Percentiles rank a stretch among this genome's conserved stretches.
These are phyloP conservation scores for Oncorhynchus gorbuscha DNA, from an alignment of 2,113 vertebrate genomes.

Conservation along the genomic window DNA sequence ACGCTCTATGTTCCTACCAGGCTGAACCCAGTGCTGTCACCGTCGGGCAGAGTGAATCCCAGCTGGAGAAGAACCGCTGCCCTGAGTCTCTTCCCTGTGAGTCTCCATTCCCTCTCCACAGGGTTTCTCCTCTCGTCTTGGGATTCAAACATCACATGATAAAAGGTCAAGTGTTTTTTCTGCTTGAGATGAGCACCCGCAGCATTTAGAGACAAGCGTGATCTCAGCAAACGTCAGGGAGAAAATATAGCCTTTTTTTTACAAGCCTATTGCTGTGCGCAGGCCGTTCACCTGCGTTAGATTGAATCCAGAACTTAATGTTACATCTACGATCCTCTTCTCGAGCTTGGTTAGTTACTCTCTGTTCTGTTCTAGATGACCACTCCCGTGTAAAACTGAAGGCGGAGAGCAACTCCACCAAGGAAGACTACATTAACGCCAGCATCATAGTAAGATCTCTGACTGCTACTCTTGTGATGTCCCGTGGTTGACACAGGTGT, in stretches of 20 bases:
- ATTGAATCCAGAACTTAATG: no score
- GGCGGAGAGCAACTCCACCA: conserved; percentile 81
- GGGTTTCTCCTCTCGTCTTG: no score
- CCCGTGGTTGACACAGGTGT: not conserved
- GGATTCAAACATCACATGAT: no score
- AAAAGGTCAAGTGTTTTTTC: no score
- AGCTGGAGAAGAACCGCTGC: conserved; percentile 90
- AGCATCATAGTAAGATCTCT: conserved; percentile 86
- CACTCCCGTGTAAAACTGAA: conserved; percentile 93
- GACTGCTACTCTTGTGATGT: no score
- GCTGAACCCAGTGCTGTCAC: conserved; percentile 88
- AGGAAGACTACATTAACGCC: conserved; percentile 96
- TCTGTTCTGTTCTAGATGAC: conserved; percentile 78
- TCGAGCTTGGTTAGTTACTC: not conserved
- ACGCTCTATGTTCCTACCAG: conserved; percentile 92
- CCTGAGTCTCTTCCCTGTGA: conserved; percentile 89
- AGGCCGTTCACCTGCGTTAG: no score
- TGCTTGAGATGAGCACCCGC: no score
- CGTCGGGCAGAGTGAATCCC: conserved; percentile 75
- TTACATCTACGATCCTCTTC: not conserved
- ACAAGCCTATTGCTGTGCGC: no score
- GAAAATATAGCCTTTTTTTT: no score
- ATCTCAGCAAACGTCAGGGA: no score
- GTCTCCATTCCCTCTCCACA: conserved; percentile 40
- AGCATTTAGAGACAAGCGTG: no score